Base-by-base conservation (phyloP, 2,113 vertebrate species). In the Sceloporus tristichus region DNA sequence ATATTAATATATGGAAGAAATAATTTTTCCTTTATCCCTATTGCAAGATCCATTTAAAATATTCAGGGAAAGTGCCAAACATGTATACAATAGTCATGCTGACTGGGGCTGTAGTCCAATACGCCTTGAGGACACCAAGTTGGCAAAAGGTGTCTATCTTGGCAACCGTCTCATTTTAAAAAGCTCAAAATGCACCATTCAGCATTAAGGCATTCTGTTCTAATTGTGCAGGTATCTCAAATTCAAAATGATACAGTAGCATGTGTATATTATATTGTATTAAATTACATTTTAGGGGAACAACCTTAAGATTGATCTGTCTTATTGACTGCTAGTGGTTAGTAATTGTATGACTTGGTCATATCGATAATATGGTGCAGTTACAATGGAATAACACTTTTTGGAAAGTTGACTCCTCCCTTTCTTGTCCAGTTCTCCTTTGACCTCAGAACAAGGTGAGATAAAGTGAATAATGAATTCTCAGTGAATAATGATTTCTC, bases 91-190 rank as follows among this genome's bases (percentile, higher is more conserved):
- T 62, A 23, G 23, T 16, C 66, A 25, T 27, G 66, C 66, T 68
- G 66, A 8, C 66, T 25, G 4, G 2, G 9, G 25, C 66, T 68
- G 21, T 25, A 25, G 66, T 23, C 25, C 5, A 68, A 27, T 4
- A 2, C 16, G 16, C 59, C 59, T 16, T 62, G 59, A 62, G 59
- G 59, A 9, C 66, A 68, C 66, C 66, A 68, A 23, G 66, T 68
- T 68, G 25, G 8, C 66, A 68, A 68, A 68, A 4, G 18, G 16
- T 68, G 23, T 14, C 18, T 25, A 25, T 23, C 65, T 23, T 19
- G 13, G 23, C 21, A 68, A 68, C 4, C 23, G 88, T 66, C 89
- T 68, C 71, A 87, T 75, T 93, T 94, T 88, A 91, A 81, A 92
- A 92, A 94, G 59, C 13, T 77, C 71, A 89, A 85, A 53, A 88